These are phyloP conservation scores for Scophthalmus maximus DNA, from an alignment of 2,113 vertebrate species.

Conservation along the genomic window DNA sequence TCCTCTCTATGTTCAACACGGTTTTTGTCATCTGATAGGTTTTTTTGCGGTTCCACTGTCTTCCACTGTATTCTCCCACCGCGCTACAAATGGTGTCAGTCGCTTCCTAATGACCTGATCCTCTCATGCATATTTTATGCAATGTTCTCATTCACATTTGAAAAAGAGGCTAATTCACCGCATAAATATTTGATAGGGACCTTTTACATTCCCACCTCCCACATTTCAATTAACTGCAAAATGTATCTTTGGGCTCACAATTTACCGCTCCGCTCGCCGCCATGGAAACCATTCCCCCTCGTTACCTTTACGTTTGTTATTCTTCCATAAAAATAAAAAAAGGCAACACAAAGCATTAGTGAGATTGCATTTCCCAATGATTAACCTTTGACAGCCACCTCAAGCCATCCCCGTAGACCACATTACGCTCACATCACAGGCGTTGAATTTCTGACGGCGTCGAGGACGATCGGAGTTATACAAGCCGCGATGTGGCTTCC, in stretches of 20 bases:
- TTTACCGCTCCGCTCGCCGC: conserved; percentile 14
- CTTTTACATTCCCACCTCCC: conserved; percentile 67
- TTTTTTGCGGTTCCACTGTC: conserved; percentile 10
- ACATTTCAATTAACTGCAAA: conserved; percentile 69
- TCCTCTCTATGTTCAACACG: conserved; percentile 1
- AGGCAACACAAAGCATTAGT: conserved; percentile 41
- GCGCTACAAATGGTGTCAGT: conserved; percentile 32
- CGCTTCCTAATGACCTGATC: conserved; percentile 55
- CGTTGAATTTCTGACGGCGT: conserved; percentile 3
- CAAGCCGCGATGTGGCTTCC: neutral
- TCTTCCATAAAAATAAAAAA: conserved; percentile 40
- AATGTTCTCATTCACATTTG: conserved; percentile 69
- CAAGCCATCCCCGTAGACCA: conserved; percentile 25
- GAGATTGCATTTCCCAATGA: conserved; percentile 46
- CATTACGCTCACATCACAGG: conserved; percentile 8
- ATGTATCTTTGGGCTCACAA: conserved; percentile 49
- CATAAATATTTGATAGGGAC: conserved; percentile 74
- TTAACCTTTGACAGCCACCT: conserved; percentile 37
- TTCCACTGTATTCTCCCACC: conserved; percentile 6
- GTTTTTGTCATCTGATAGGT: conserved; percentile 10
- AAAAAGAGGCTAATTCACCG: conserved; percentile 71
- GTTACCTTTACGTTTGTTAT: conserved; percentile 53
- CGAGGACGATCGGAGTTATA: neutral
- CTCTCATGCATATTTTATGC: conserved; percentile 67
- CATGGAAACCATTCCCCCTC: conserved; percentile 21